Evolutionary conservation across 2,113 vertebrate genomes (phyloP).

Genomic region (Capreolus pygargus): DNA sequence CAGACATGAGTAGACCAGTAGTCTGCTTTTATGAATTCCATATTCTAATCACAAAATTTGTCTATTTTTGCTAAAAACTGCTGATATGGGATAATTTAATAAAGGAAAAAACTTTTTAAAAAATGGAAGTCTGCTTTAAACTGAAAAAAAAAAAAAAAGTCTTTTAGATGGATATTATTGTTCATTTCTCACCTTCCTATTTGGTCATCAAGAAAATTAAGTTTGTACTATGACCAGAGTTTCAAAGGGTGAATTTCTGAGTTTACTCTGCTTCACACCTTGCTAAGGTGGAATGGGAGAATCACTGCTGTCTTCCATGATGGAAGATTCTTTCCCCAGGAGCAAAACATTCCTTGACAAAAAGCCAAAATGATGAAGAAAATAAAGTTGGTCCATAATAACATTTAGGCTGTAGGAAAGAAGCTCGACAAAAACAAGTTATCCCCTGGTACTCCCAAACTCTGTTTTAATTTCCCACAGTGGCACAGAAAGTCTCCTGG

Average conservation of each 20-base stretch:
- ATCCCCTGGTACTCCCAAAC: constrained; percentile 53
- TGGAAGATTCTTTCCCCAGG: constrained; percentile 40
- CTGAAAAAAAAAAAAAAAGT: not conserved
- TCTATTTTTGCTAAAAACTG: not conserved
- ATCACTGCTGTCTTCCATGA: constrained; percentile 6
- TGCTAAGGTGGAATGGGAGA: constrained; percentile 25
- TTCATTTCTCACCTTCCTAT: not conserved
- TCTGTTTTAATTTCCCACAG: constrained; percentile 81
- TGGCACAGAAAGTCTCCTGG: constrained; percentile 77
- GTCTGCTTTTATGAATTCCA: not conserved
- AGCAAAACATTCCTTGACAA: constrained; percentile 55
- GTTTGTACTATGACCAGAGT: constrained; percentile 25
- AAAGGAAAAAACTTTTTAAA: not conserved
- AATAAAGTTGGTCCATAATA: constrained; percentile 59
- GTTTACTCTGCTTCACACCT: constrained; percentile 13
- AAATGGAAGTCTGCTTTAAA: not conserved
- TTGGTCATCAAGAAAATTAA: constrained; percentile 29
- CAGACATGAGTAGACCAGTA: not conserved
- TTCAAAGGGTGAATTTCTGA: constrained; percentile 26
- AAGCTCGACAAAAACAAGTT: constrained; percentile 63
- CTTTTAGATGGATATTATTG: not conserved
- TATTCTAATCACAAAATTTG: not conserved
- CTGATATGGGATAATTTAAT: not conserved
- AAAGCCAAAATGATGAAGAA: constrained; percentile 62
- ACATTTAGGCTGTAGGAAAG: constrained; percentile 65